Evolutionary conservation across 2,113 vertebrate species (phyloP).

Genomic region (Salvelinus sp.): DNA sequence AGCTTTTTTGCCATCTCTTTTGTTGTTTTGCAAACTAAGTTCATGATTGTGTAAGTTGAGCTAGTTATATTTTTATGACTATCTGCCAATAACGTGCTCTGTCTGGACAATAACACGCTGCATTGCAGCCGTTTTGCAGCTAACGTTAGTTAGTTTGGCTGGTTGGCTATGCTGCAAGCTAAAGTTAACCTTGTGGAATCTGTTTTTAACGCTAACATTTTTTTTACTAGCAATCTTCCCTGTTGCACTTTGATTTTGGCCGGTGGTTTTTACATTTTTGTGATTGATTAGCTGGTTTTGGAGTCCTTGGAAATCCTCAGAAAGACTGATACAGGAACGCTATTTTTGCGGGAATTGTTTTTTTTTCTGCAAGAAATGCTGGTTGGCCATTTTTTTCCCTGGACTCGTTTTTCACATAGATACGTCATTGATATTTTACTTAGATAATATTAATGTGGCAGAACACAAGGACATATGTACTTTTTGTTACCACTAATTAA

Average conservation of each 20-base stretch:
- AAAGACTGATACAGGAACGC: background rate
- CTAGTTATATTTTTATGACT: background rate
- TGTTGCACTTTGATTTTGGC: background rate
- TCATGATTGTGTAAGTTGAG: background rate
- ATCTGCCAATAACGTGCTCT: background rate
- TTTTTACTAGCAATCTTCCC: background rate
- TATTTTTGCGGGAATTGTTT: background rate
- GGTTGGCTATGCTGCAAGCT: background rate
- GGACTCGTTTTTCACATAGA: background rate
- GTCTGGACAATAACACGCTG: background rate
- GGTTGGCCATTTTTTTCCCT: background rate
- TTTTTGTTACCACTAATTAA: background rate
- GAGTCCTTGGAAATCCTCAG: background rate
- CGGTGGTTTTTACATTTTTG: background rate
- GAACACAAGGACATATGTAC: background rate
- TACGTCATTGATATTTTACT: too few species aligned
- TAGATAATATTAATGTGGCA: background rate
- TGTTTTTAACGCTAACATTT: background rate
- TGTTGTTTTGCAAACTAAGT: background rate
- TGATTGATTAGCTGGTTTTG: background rate
- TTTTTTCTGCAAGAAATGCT: slow-evolving; percentile 1
- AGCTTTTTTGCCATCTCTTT: background rate
- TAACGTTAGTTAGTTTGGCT: background rate
- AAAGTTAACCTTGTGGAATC: background rate
- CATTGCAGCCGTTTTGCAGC: background rate